Base-by-base conservation (phyloP, 2,113 vertebrate genomes). In the Brienomyrus brachyistius region DNA sequence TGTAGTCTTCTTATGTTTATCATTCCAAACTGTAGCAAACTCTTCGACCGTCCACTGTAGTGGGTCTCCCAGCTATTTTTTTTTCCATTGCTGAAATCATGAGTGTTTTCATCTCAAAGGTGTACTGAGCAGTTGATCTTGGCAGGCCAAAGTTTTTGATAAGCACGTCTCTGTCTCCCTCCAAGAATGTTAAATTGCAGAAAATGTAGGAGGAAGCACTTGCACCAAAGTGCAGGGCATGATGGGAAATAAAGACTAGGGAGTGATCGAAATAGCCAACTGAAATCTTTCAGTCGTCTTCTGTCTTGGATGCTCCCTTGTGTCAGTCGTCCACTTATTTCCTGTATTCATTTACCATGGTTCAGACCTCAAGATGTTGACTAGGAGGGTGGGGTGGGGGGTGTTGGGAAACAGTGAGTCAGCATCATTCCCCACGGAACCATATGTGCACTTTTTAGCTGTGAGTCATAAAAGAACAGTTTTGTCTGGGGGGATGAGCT, bases 391-490 rank as follows among this genome's bases (percentile, higher is more conserved):
- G 62, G 80, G 35, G 59, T 23, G 59, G 47, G 23, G 10, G 48
- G 47, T 47, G 21, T 31, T 86, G 48, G n/a, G 48, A 86, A 86
- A 86, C 83, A 48, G 31, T 86, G 83, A 86, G 48, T 86, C 85
- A 54, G 48, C 85, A 50, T 52, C 48, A 27, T 48, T 48, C 40
- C 82, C 82, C 40, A 27, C 48, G 51, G 83, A 86, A 27, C 83
- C 83, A 86, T 31, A 51, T 86, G 83, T 56, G n/a, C 51, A 54
- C n/a, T 87, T 87, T 87, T 87, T 54, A 43, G 48, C 51, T 56
- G n/a, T 87, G 85, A 87, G 51, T 87, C 51, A 87, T 54, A 31
- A 87, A 13, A 51, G 11, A 2, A 27, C 5, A 17, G 85, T 56
- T 54, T 35, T 87, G 27, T 87, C 50, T 87, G 51, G 13, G n/a